A percentile compares a stretch with the other conserved stretches of the same genome.
phyloP scores from a whole-genome alignment of 2,797 vertebrate genomes.

The Alauda arvensis region DNA sequence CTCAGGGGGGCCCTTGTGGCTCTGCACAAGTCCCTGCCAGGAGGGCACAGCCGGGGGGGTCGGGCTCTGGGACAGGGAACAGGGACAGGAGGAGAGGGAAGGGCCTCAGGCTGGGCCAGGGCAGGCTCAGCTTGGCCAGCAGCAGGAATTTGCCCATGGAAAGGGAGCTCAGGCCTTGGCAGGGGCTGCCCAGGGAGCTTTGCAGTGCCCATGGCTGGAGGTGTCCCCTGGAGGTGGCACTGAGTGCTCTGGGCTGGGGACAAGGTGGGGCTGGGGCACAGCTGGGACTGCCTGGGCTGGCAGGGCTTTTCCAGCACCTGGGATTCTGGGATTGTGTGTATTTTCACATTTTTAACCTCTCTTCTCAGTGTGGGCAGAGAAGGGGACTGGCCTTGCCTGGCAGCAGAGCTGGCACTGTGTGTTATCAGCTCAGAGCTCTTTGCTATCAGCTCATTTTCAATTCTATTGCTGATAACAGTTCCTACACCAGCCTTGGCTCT shows the following conservation, averaged over 20 bases:
- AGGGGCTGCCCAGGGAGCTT: not conserved
- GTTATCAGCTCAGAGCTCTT: not conserved
- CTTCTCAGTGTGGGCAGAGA: not conserved
- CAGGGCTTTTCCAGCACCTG: not conserved
- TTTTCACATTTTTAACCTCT: not conserved
- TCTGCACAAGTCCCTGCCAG: no score
- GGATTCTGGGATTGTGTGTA: not conserved
- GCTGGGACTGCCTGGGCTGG: fast-evolving
- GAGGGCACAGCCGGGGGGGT: no score
- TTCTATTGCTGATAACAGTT: not conserved
- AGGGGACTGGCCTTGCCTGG: not conserved
- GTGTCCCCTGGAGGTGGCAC: not conserved
- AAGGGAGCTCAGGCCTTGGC: no score
- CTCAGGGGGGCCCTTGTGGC: no score
- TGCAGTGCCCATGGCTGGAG: not conserved
- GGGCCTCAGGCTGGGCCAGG: no score
- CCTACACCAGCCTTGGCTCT: not conserved
- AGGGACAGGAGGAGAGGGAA: no score
- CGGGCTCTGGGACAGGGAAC: no score
- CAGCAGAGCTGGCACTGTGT: not conserved
- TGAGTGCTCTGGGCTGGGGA: not conserved
- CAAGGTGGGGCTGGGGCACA: not conserved
- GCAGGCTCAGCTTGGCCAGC: no score
- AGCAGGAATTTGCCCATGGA: no score
- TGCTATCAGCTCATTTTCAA: not conserved